A percentile compares a stretch with the other conserved stretches of the same genome.
Conservation (phyloP, 2,113 vertebrate genomes). For the Sylvicapra grimmia region DNA sequence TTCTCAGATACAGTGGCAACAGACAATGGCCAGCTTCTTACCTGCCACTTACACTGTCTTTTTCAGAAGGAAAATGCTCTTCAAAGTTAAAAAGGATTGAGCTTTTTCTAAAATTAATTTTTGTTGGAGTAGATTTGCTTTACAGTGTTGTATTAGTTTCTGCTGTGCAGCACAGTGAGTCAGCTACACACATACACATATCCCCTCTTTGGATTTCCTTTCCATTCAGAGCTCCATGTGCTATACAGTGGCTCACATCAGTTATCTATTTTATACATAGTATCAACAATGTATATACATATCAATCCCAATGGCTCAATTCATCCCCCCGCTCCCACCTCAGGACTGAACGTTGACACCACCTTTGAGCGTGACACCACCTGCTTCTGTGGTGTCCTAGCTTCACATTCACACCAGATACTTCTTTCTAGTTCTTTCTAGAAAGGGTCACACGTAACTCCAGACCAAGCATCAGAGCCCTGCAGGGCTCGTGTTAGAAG, state of each 20-base stretch:
- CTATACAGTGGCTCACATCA: neutral
- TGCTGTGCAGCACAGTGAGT: neutral
- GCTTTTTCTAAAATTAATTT: neutral
- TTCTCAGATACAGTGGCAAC: fast-evolving
- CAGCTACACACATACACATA: neutral
- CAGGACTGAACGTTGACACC: neutral
- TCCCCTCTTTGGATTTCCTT: neutral
- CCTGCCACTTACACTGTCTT: neutral
- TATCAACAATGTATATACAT: neutral
- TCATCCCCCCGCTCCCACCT: neutral
- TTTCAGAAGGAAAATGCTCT: neutral
- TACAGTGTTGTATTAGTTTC: neutral
- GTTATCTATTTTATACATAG: neutral
- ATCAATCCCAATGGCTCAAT: neutral
- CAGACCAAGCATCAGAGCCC: neutral
- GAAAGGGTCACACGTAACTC: neutral
- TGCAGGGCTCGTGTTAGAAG: neutral
- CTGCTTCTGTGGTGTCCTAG: neutral
- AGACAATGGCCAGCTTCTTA: fast-evolving
- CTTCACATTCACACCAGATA: neutral
- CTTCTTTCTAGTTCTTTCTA: neutral
- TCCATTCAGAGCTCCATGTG: neutral
- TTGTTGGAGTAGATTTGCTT: neutral
- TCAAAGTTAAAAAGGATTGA: neutral
- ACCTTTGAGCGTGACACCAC: neutral